Evolutionary conservation across 2,113 vertebrate species (phyloP).

Genomic region (Collichthys lucidus): DNA sequence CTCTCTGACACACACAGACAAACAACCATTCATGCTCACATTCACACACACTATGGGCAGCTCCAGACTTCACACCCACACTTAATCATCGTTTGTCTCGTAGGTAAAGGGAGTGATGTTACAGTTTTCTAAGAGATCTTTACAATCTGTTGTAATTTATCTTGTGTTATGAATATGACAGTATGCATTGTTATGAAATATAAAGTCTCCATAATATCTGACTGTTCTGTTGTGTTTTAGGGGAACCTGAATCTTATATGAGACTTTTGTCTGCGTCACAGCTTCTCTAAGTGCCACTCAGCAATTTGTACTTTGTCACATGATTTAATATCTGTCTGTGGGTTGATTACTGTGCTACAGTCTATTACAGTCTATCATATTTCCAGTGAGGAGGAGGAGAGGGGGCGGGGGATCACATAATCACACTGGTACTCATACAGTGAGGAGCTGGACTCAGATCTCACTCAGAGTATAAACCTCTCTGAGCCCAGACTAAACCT

Average conservation of each 20-base stretch:
- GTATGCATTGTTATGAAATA: not conserved
- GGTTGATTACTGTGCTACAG: conserved; percentile 22
- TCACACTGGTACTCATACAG: not conserved
- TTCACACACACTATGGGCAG: too few relatives aligned
- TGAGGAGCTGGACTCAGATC: not conserved
- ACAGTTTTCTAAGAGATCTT: not conserved
- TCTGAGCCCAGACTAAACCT: not conserved
- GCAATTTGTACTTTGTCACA: conserved; percentile 38
- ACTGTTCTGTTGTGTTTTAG: not conserved
- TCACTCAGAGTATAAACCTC: not conserved
- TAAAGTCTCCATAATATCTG: not conserved
- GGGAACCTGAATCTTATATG: conserved; percentile 16
- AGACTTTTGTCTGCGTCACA: conserved; percentile 20
- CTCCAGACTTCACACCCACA: too few relatives aligned
- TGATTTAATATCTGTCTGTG: conserved; percentile 57
- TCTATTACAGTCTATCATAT: conserved; percentile 41
- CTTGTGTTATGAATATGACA: not conserved
- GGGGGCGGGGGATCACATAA: not conserved
- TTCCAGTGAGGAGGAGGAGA: conserved; percentile 15
- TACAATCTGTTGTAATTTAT: not conserved
- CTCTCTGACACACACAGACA: too few relatives aligned
- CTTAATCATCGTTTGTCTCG: too few relatives aligned
- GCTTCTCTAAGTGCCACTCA: not conserved
- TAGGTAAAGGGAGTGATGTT: not conserved
- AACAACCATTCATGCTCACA: too few relatives aligned